Conservation (phyloP, 2,113 vertebrate genomes). For the Dascyllus trimaculatus region DNA sequence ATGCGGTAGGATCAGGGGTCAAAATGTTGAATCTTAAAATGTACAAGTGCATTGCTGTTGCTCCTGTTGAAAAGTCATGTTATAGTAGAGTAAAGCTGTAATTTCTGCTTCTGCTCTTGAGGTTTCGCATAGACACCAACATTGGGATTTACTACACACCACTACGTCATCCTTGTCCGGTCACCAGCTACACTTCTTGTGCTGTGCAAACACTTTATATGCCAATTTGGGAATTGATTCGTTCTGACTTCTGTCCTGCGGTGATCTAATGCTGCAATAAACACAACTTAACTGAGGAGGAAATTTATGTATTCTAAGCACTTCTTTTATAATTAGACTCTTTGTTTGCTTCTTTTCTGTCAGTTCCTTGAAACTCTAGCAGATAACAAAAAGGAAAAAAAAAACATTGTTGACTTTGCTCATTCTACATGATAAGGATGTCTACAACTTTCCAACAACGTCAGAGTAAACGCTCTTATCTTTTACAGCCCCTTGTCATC, state of each 20-base stretch:
- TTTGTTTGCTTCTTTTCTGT: not conserved
- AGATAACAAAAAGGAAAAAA: not conserved
- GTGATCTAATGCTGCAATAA: not conserved
- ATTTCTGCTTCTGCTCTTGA: slow-evolving; percentile 46
- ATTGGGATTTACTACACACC: slow-evolving; percentile 31
- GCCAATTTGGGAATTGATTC: not conserved
- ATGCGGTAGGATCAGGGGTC: slow-evolving; percentile 38
- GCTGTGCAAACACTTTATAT: slow-evolving; percentile 7
- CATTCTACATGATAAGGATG: slow-evolving; percentile 39
- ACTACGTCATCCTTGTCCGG: slow-evolving; percentile 15
- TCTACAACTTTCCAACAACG: slow-evolving; percentile 53
- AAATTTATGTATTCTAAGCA: not conserved
- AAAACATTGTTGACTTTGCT: slow-evolving; percentile 41
- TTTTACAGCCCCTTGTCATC: slow-evolving; percentile 34
- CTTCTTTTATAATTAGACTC: not conserved
- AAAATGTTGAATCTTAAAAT: slow-evolving; percentile 18
- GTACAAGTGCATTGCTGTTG: not conserved
- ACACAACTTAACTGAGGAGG: not conserved
- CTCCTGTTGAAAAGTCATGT: slow-evolving; percentile 33
- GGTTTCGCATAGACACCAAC: slow-evolving; percentile 30
- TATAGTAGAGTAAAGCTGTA: slow-evolving; percentile 31
- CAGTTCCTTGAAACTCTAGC: slow-evolving; percentile 2
- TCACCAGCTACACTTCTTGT: slow-evolving; percentile 15
- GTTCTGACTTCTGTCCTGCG: slow-evolving; percentile 9
- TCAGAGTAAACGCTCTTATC: slow-evolving; percentile 61